Evolutionary conservation across 2,888 invertebrate species (phyloP), one percentile per base, ranked within the genome.

Genomic region (Elegia similella): DNA sequence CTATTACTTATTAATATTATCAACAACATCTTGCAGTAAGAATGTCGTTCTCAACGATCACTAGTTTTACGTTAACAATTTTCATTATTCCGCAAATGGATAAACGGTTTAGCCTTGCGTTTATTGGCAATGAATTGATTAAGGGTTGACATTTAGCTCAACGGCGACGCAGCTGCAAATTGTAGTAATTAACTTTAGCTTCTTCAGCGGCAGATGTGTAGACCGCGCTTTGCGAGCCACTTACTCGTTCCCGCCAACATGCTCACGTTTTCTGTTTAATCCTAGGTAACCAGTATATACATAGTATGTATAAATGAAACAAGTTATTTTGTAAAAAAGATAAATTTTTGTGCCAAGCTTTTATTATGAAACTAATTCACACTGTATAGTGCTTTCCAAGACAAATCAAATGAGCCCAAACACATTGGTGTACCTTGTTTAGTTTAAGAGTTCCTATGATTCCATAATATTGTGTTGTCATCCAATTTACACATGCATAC

Each of bases 131-230:
- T 78, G 76, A 82, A 83, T 84, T 82, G 80, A 80, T 82, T 78
- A 81, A 70, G 69, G 64, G 75, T 76, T 90, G 89, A 88, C 89
- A 90, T 90, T 90, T 90, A 87, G 76, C 69, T 70, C 70, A 80
- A 82, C 80, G 75, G 73, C 68, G 62, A 67, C 70, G 73, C 89
- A 88, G 88, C 86, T 89, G 89, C 85, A 72, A 79, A 82, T 75
- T 73, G 73, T 58, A 60, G 77, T 74, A 84, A 80, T 84, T 78
- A 75, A 72, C 76, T 67, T 79, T 81, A 80, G 73, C 69, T 69
- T 64, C 72, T 78, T 76, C 74, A 72, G 67, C 60, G 72, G 88
- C 90, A 88, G 89, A 88, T 88, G 90, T 78, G 59, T 71, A 55
- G 60, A 79, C 78, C 61, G 64, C 62, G 61, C 61, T 68, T 62